Evolutionary conservation across 35 echinoderm and acorn worm genomes (phyloP).

Genomic region (Patiria miniata): DNA sequence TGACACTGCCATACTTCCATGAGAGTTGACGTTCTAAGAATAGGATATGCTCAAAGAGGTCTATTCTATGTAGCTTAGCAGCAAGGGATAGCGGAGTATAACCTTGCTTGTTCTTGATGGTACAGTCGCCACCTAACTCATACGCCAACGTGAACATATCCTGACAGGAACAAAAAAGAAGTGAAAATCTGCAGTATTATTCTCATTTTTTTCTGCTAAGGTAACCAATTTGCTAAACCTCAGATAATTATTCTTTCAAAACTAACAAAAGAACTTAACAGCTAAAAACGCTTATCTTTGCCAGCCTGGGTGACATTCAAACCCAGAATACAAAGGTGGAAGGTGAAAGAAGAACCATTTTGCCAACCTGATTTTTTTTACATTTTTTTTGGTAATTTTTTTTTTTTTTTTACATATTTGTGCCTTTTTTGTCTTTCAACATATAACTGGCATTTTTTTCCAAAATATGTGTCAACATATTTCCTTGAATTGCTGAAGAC

Average conservation of each 20-base stretch:
- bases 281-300: too few relatives aligned
- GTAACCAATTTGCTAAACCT: not conserved
- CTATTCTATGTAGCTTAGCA: slow-evolving; percentile 56
- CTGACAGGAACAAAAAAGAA: slow-evolving; percentile 38
- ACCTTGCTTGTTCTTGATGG: slow-evolving; percentile 78
- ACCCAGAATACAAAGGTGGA: too few relatives aligned
- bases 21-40: slow-evolving; percentile 71
- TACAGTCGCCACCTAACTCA: slow-evolving; percentile 70
- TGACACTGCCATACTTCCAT: slow-evolving; percentile 76
- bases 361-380: too few relatives aligned
- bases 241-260: not conserved
- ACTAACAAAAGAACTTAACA: not conserved
- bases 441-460: too few relatives aligned
- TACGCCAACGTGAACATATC: slow-evolving; percentile 76
- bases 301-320: too few relatives aligned
- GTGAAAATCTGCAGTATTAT: not conserved
- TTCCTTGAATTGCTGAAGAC: too few relatives aligned
- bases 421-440: too few relatives aligned
- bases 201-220: too few relatives aligned
- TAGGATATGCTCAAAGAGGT: slow-evolving; percentile 82
- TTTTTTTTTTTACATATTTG: too few relatives aligned
- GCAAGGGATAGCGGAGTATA: slow-evolving; percentile 76
- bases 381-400: too few relatives aligned
- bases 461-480: too few relatives aligned
- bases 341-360: too few relatives aligned